Evolutionary conservation across 37 sponge, comb jelly and placozoan genomes (phyloP).

Genomic region (Mnemiopsis leidyi): DNA sequence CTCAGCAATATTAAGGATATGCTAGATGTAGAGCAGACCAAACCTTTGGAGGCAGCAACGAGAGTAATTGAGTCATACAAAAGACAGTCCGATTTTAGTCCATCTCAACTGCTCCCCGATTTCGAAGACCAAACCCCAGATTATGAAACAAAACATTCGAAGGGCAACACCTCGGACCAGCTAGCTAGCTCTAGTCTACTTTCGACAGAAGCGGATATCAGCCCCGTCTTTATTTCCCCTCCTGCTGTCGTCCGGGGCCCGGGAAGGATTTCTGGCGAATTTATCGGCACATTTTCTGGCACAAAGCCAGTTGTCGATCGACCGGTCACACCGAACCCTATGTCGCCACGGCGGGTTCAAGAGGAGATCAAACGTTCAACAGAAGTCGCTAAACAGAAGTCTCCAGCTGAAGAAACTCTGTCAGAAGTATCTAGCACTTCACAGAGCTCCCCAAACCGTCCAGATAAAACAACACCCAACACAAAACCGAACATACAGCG

Average conservation of each 20-base stretch:
- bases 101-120: not conserved
- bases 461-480: not conserved
- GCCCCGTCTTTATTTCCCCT: not conserved
- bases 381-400: not conserved
- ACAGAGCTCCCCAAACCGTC: not conserved
- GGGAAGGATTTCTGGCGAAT: not conserved
- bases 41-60: not conserved
- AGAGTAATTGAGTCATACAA: not conserved
- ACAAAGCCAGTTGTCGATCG: not conserved
- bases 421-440: not conserved
- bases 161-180: not conserved
- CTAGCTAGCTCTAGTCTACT: not conserved
- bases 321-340: not conserved
- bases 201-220: not conserved
- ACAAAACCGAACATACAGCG: not conserved
- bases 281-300: not conserved
- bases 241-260: not conserved
- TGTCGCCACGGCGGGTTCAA: not conserved
- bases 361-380: not conserved
- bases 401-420: not conserved
- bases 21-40: not conserved
- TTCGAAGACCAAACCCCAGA: not conserved
- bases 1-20: not conserved
- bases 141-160: not conserved
- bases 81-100: slow-evolving; percentile 2